Evolutionary conservation across 2,113 vertebrate species (phyloP), one percentile per base, ranked within the genome.

Genomic region (Lutjanus erythropterus): DNA sequence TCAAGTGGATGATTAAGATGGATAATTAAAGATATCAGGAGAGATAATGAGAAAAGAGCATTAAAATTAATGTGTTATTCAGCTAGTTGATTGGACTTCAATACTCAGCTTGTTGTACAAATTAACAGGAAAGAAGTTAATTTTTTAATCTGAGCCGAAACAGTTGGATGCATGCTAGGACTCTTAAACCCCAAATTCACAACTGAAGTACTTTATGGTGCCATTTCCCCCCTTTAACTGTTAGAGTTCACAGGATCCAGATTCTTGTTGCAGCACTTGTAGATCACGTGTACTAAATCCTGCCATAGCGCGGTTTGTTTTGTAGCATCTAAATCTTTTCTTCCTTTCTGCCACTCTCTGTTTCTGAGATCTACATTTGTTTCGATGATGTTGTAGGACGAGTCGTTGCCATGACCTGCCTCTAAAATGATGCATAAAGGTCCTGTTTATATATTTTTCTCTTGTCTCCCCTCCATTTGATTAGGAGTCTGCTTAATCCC

Each of bases 401-500:
- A 42, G 53, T 59, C 41, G 31, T 39, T 39, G 29, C n/a, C 64
- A 49, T 41, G 33, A 53, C 71, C 76, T 46, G 9, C 70, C 67
- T 73, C 52, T 75, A 9, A 73, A 72, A 46, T 18, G 18, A 69
- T 75, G 72, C 50, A 33, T 50, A 67, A 75, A 74, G 33, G 73
- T 70, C 49, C 27, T 44, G 31, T 83, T 85, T 85, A 58, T 71
- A 35, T 67, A 59, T 86, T 75, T 83, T 68, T 35, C 61, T 76
- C 60, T 37, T 27, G 27, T 73, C 81, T 86, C 60, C 16, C 42
- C 61, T 86, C 73, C 77, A 67, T 89, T 92, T 92, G 73, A 93
- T 90, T 75, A 91, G 69, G 75, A 85, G 74, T 83, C 78, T 73
- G 76, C 86, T 86, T 92, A 93, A 95, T 93, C 92, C 87, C 78